Evolutionary conservation across 2,888 invertebrate genomes (phyloP), one percentile per base, ranked within the genome.

Genomic region (Pristionchus entomophagus): DNA sequence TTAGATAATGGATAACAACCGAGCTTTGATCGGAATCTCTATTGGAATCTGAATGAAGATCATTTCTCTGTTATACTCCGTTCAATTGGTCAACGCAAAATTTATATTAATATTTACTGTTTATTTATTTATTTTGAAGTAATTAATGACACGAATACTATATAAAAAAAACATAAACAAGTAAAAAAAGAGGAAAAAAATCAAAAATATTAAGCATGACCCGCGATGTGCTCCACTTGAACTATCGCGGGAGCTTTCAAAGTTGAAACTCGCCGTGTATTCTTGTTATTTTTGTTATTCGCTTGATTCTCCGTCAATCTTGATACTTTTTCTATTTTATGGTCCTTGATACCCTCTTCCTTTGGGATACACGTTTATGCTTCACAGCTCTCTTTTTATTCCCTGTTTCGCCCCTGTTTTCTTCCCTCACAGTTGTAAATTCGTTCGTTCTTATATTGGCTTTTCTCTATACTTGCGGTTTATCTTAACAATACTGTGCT

Each of bases 181-280:
- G 5, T 38, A 69, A 5, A 69, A n/a, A 69, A 41, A 14, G 0
- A 0, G 14, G 38, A 69, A 35, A 41, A n/a, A n/a, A 38, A 41
- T 38, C 2, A 3, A 4, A 35, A 69, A 22, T 29, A 4, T 19
- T n/a, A 49, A 29, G 29, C 49, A 6, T 51, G 78, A 45, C 78
- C 78, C 45, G 78, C 41, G 78, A 78, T 78, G 78, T 49, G 78
- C 78, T n/a, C 78, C 22, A 22, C 5, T 49, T 45, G 49, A 6
- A 45, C 78, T 49, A 3, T 26, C 49, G 49, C 45, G 51, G 51
- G 51, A 51, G 29, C n/a, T 29, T 49, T 78, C 78, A 78, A 78
- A 45, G 8, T 65, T n/a, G 62, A 32, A 0, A 26, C 17, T 29
- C 26, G n/a, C 59, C 45, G 45, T 10, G 45, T 56, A 38, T n/a